These are phyloP conservation scores for Halocynthia roretzi DNA, from an alignment of 23 tunicate species.

Conservation along the genomic window DNA sequence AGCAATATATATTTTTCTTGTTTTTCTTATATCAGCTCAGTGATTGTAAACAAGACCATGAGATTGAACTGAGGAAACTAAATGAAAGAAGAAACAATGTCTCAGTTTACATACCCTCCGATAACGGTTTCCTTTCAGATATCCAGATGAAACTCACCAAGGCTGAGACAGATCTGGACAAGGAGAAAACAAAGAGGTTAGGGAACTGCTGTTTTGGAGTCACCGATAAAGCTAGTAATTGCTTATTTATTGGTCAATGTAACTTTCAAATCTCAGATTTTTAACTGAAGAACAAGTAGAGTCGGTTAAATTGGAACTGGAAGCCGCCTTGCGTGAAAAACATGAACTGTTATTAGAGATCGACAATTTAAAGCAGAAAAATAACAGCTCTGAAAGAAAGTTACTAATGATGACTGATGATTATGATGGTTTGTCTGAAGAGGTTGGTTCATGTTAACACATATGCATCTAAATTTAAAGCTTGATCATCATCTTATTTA, in stretches of 20 bases:
- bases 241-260: not conserved
- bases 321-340: slow-evolving; percentile 10
- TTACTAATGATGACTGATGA: slow-evolving; percentile 41
- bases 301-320: slow-evolving; percentile 17
- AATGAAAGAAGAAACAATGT: too few relatives aligned
- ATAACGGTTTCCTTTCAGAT: slow-evolving; percentile 5
- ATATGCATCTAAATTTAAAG: not conserved
- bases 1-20: too few relatives aligned
- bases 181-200: slow-evolving; percentile 20
- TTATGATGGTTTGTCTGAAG: slow-evolving; percentile 29
- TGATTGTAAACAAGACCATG: too few relatives aligned
- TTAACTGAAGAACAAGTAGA: slow-evolving; percentile 22
- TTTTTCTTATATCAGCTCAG: too few relatives aligned
- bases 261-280: not conserved
- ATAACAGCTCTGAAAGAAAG: slow-evolving; percentile 49
- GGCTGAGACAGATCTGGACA: slow-evolving; percentile 11
- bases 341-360: slow-evolving; percentile 20
- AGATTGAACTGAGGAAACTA: too few relatives aligned
- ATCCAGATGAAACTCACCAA: slow-evolving; percentile 16
- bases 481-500: not conserved
- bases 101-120: not conserved
- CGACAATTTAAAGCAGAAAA: slow-evolving; percentile 32
- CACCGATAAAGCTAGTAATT: too few relatives aligned
- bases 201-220: too few relatives aligned
- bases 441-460: slow-evolving; percentile 26